Conservation (phyloP, 2,888 invertebrate genomes). For the Chloroclysta siterata region DNA sequence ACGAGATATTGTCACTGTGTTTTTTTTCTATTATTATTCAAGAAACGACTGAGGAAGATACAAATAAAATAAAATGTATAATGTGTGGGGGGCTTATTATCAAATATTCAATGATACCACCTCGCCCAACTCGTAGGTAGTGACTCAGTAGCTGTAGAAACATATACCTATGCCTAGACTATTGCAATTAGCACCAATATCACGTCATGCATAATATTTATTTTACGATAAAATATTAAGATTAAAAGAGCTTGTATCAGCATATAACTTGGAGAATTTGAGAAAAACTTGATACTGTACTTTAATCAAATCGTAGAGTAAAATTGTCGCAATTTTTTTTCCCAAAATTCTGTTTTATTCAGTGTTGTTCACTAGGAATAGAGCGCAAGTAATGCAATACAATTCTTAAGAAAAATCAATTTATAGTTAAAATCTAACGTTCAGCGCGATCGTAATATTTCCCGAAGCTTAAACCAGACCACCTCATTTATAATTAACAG, state of each 20-base stretch:
- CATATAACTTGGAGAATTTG: background rate
- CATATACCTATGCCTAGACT: background rate
- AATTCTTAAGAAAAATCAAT: background rate
- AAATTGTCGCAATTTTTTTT: too few species aligned
- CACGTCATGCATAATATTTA: constrained; percentile 28
- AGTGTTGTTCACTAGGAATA: too few species aligned
- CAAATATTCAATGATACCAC: constrained; percentile 7
- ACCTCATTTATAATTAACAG: background rate
- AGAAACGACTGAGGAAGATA: background rate
- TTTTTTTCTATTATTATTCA: too few species aligned
- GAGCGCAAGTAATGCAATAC: too few species aligned
- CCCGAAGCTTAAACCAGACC: background rate
- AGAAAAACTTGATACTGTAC: background rate
- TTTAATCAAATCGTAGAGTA: too few species aligned
- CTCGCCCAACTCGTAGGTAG: background rate
- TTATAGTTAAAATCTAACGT: too few species aligned
- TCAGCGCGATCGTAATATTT: background rate
- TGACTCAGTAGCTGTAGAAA: background rate
- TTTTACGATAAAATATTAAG: constrained; percentile 22
- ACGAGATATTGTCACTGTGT: too few species aligned
- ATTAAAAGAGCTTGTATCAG: constrained; percentile 6
- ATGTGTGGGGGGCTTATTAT: background rate
- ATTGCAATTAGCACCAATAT: constrained; percentile 19
- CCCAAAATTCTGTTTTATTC: too few species aligned
- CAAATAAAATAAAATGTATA: background rate